phyloP scores from a whole-genome alignment of 2,113 vertebrate genomes.

The Atlantisia rogersi region DNA sequence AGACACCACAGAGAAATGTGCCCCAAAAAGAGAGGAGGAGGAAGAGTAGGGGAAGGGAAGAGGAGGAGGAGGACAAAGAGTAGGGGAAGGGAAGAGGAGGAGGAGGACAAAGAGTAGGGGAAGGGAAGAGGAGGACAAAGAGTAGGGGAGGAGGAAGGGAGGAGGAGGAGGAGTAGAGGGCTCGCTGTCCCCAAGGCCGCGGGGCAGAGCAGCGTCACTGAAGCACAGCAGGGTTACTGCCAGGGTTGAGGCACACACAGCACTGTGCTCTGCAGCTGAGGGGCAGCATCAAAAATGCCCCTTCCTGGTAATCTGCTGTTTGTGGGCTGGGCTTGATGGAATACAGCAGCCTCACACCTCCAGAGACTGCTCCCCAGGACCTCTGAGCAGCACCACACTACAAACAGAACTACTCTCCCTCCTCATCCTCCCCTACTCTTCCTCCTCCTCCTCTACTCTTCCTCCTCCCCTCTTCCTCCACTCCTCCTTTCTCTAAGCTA shows the following conservation, averaged over 20 bases:
- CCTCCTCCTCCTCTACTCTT: neutral
- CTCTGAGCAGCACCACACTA: neutral
- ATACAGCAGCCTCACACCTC: neutral
- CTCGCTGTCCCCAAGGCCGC: too few relatives aligned
- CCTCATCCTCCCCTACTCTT: too few relatives aligned
- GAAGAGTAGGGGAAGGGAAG: too few relatives aligned
- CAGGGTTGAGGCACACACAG: neutral
- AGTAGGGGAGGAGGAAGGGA: too few relatives aligned
- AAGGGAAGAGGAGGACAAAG: too few relatives aligned
- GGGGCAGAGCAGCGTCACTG: neutral
- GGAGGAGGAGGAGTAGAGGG: too few relatives aligned
- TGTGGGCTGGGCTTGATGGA: neutral
- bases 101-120: too few relatives aligned
- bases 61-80: too few relatives aligned
- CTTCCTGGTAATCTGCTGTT: neutral
- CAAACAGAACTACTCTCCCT: neutral
- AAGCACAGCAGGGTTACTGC: accelerated
- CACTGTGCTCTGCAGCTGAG: neutral
- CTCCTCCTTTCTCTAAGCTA: neutral
- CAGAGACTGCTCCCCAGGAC: neutral
- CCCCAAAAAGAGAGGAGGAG: too few relatives aligned
- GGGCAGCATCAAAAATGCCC: neutral
- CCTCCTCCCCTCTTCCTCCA: neutral
- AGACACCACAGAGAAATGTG: too few relatives aligned
- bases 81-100: too few relatives aligned